Base-by-base conservation (phyloP, 2,113 vertebrate species). In the Urocolius indicus region DNA sequence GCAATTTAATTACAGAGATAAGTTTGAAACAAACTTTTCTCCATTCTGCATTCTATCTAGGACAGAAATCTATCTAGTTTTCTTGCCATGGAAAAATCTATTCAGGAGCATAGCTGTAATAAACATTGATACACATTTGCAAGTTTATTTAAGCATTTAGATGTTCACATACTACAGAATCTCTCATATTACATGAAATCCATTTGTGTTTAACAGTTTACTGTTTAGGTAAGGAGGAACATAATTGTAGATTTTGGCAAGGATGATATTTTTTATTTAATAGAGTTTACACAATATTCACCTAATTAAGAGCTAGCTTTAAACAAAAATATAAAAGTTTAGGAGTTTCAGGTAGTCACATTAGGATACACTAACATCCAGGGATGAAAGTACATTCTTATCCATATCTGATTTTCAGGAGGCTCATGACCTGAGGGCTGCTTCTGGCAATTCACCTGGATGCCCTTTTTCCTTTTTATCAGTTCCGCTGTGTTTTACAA, bases 391-490 rank as follows among this genome's bases (percentile, higher is more conserved):
- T 9, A 43, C 69, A 57, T 87, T 92, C 78, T 71, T 82, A 58
- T 48, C 43, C n/a, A 41, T 87, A 36, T 76, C 41, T 87, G 82
- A 92, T 96, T 85, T 91, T 95, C 89, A 96, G 72, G 55, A 88
- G 89, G 46, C 41, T 95, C 91, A 75, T 73, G 30, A 95, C 90
- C 86, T 77, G 23, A 95, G 55, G 59, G 34, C 61, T 87, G 86
- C 85, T 90, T 91, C 95, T 96, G 81, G 92, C 87, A 96, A 87
- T 94, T 97, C 90, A 95, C 62, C 72, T 84, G 72, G 22, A 61
- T 92, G 55, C 20, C 41, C 78, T 91, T 95, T 94, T 93, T 81
- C 75, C n/a, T 22, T 96, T 98, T 96, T 72, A 89, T 97, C 79
- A 75, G 38, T 74, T 95, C 68, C 90, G 43, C 27, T 88, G 48